Base-by-base conservation (phyloP, 2,888 invertebrate genomes). In the Apotomis betuletana region DNA sequence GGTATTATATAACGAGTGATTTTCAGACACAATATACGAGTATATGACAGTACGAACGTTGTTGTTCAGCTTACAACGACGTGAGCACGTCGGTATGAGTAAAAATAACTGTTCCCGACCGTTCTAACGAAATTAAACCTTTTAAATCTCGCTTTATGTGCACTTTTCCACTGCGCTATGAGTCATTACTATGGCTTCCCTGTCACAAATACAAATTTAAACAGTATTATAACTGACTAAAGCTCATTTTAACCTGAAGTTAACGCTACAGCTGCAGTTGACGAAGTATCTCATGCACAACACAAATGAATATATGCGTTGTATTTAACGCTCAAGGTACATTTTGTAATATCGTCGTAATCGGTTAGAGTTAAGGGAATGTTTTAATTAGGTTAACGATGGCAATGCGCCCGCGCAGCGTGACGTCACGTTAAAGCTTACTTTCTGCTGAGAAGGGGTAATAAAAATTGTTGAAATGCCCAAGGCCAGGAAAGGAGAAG, bases 351-450 rank as follows among this genome's bases (percentile, higher is more conserved):
- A 5, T 69, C 69, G 73, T 75, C 69, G 73, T 81, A 82, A 80
- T 79, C 80, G 46, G 55, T 77, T 80, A 78, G 75, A 55, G 73
- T 77, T 73, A 61, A 76, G 79, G 81, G 88, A 89, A 90, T 88
- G 85, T 88, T 89, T 89, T 89, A 90, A 90, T 90, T 89, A 85
- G 87, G 85, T 81, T 85, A 85, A 84, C 83, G 85, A 83, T 81
- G 70, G n/a, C 67, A 63, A 74, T 71, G 74, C 72, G 69, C 63
- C 70, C 74, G 76, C 77, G 78, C 80, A 78, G 83, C 82, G 82
- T 83, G 81, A 81, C 78, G 80, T 79, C 68, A 67, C 72, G 54
- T 61, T 38, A 58, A 54, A 64, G 52, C 38, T 54, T 41, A 54
- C 62, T 58, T 67, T 52, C 67, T 57, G 61, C 67, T 36, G 46